Base-by-base conservation (phyloP, 2,888 invertebrate species). In the Linnaemya vulpina region DNA sequence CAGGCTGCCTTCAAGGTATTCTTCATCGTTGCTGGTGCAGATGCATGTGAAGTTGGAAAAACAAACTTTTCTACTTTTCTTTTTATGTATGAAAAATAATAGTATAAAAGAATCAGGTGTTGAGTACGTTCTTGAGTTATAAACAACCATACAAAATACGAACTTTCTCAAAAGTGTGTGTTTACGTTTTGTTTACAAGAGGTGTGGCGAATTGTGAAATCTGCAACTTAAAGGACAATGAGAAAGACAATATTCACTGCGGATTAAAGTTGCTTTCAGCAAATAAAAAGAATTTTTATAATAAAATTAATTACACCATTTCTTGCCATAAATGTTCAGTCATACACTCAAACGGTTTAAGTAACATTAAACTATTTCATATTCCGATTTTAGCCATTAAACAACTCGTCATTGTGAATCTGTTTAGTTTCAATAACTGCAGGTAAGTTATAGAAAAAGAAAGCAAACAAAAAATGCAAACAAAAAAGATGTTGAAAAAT, bases 91-190 rank as follows among this genome's bases (percentile, higher is more conserved):
- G n/a, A n/a, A n/a, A n/a, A n/a, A n/a, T n/a, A n/a, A 58, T 63
- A 71, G 35, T 73, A 35, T 63, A 68, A n/a, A 70, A 84, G 77
- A 46, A 81, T 68, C 81, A 85, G 85, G 81, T 85, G 85, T 78
- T 65, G 62, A 81, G 51, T 75, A 35, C 63, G 60, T 71, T 67
- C 82, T 85, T 82, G 46, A 78, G 58, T 20, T 60, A 70, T 70
- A 70, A 65, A 71, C 38, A 58, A 80, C 49, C 11, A 25, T 13
- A 53, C 30, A 53, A 43, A 63, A 43, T 46, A 17, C 53, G 51
- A n/a, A 58, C 53, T 46, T 49, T 43, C 43, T 49, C 22, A 53
- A 63, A 38, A 11, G 1, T 60, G 10, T 43, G 9, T 65, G 65
- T 49, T 35, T 49, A 10, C 35, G 22, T 22, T 38, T 30, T 53